Evolutionary conservation across 2,113 vertebrate genomes (phyloP), one percentile per base, ranked within the genome.

Genomic region (Trinectes maculatus): DNA sequence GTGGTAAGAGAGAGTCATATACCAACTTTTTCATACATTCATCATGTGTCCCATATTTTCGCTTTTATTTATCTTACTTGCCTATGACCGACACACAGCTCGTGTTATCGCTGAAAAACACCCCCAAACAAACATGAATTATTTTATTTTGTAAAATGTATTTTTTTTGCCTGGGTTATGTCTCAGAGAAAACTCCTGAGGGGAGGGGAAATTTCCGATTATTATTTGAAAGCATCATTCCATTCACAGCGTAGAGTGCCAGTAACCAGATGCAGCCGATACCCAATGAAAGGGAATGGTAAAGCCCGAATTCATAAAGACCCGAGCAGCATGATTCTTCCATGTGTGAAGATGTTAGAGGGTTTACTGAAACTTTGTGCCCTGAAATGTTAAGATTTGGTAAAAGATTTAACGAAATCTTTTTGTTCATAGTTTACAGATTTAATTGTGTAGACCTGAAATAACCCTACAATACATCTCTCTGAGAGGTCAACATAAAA

Each of bases 221-320:
- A 24, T 39, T 29, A 60, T 10, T 1, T 82, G 60, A 87, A 83
- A 11, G 82, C 80, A 58, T 42, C 72, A 43, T 19, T 51, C 16
- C 26, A 24, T 28, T 43, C 88, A 68, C 64, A 15, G 40, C 18
- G 31, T 0, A 70, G 63, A 57, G 65, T 57, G 29, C 9, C 28
- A 19, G 26, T 44, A 53, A 5, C 25, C 40, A 18, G 26, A 51
- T 47, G 24, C 24, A 54, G 21, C 28, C 52, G 51, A 34, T 46
- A 25, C 0, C n/a, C 39, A 53, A n/a, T 22, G 3, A 58, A 22
- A 6, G 4, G 8, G 37, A 39, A 6, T 8, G 6, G 6, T 19
- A 29, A 9, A 0, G 22, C 34, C 13, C 4, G 8, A 11, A 16
- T 18, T 12, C 0, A 2, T 22, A 12, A 37, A 13, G 10, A 40